Base-by-base conservation (phyloP, 2,113 vertebrate genomes). In the Microcebus jonahi region DNA sequence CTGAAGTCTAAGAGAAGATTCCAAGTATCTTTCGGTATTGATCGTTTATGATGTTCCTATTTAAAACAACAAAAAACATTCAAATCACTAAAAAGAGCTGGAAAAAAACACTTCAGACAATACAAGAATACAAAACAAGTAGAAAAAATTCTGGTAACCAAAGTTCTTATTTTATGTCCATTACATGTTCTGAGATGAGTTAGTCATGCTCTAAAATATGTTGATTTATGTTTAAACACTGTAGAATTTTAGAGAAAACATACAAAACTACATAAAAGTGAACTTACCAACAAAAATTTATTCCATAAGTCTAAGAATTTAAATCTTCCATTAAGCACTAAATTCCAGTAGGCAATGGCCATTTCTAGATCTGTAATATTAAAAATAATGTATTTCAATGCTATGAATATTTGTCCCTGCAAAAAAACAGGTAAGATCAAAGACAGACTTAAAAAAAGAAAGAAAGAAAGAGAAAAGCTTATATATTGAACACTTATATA, bases 241-340 rank as follows among this genome's bases (percentile, higher is more conserved):
- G 53, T 39, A 90, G 80, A 94, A 92, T 70, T 36, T 87, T 76
- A 84, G 59, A 89, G 29, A 91, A 98, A 92, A 93, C 20, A 97
- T 18, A 65, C 1, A 25, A 17, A 97, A 97, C 61, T 97, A 68
- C 68, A 97, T 50, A 97, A 98, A 95, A 96, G 95, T 97, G 93
- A 98, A 99, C 99, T 99, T 99, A 99, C 99, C 99, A 99, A 99
- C 98, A 99, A 99, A 99, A 99, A 99, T 98, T 99, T 99, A 98
- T 99, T 99, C 99, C 99, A 99, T 98, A 99, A 99, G 98, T 99
- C 99, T 99, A 99, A 98, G 98, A 99, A 99, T 99, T 99, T 99
- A 99, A 99, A 99, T 99, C 99, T 99, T 99, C 99, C 99, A 96
- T 99, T 99, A 98, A 99, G 99, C 98, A 99, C 99, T 99, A 99